Base-by-base conservation (phyloP, 2,888 invertebrate genomes). In the Sinohyriopsis cumingii region DNA sequence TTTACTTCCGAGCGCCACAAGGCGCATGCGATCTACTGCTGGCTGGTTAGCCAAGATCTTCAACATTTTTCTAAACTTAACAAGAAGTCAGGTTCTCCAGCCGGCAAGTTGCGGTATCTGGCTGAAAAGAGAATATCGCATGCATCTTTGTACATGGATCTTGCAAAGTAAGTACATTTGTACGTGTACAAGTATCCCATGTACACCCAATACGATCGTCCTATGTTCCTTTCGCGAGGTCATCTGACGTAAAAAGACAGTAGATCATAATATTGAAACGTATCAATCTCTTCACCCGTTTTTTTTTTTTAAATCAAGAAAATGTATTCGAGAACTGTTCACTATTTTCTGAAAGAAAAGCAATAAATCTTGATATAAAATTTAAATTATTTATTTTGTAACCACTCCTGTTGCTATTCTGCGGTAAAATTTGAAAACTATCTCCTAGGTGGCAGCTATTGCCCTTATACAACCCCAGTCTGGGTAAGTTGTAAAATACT, bases 11-110 rank as follows among this genome's bases (percentile, higher is more conserved):
- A 76, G 56, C 79, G 82, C 65, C 72, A 78, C 53, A 83, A 83
- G 68, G 85, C 83, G 18, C 80, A 83, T 62, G 82, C 84, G 15
- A 65, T 85, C 55, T 85, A 85, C 76, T 82, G 82, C 56, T 85
- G 85, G 85, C 67, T 85, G 59, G 75, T 78, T 28, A 77, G 79
- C 56, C 80, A 83, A 63, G 77, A 77, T 63, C 61, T 82, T 53
- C 60, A 67, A n/a, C 79, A 79, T 68, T 81, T 78, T 69, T 71
- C 76, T 57, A 78, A 75, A 63, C 45, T 68, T 33, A 77, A 70
- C 33, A 73, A 79, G 28, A 82, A 81, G 55, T 62, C 75, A n/a
- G 79, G 64, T 62, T 74, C 79, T 2, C 84, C 85, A 1, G 75
- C 80, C 4, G 78, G 76, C 7, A 76, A 78, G 62, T 73, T 85